phyloP scores from a whole-genome alignment of 2,888 invertebrate species.

The Omphaloscelis lunosa region DNA sequence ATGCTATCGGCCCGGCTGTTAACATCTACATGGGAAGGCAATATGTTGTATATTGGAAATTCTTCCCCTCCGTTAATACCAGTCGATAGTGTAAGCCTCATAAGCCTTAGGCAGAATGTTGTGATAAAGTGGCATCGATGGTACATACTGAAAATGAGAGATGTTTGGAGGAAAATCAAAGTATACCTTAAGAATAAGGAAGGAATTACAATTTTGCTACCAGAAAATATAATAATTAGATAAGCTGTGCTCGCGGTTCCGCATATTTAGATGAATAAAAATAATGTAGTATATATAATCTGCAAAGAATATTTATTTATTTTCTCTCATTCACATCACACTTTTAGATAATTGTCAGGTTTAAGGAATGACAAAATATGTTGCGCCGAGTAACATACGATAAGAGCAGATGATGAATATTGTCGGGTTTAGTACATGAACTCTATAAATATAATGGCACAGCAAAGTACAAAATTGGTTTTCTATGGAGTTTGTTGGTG shows the following conservation, averaged over 20 bases:
- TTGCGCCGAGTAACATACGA: too few relatives aligned
- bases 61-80: conserved; percentile 60
- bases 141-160: conserved; percentile 1
- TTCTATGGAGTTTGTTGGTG: not conserved
- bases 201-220: not conserved
- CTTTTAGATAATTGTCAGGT: too few relatives aligned
- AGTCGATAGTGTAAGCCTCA: conserved; percentile 37
- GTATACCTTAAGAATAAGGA: not conserved
- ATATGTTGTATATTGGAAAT: conserved; percentile 68
- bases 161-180: conserved; percentile 9
- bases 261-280: too few relatives aligned
- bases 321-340: not conserved
- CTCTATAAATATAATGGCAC: not conserved
- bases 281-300: too few relatives aligned
- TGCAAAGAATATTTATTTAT: not conserved
- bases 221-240: not conserved
- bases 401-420: too few relatives aligned
- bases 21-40: conserved; percentile 55
- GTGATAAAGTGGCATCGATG: conserved; percentile 35
- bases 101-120: conserved; percentile 45
- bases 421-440: not conserved
- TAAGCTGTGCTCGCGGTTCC: not conserved
- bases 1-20: conserved; percentile 43
- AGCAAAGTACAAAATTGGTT: not conserved
- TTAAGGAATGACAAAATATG: too few relatives aligned